phyloP scores from a whole-genome alignment of 2,113 vertebrate genomes.

The Ploceus nigricollis region DNA sequence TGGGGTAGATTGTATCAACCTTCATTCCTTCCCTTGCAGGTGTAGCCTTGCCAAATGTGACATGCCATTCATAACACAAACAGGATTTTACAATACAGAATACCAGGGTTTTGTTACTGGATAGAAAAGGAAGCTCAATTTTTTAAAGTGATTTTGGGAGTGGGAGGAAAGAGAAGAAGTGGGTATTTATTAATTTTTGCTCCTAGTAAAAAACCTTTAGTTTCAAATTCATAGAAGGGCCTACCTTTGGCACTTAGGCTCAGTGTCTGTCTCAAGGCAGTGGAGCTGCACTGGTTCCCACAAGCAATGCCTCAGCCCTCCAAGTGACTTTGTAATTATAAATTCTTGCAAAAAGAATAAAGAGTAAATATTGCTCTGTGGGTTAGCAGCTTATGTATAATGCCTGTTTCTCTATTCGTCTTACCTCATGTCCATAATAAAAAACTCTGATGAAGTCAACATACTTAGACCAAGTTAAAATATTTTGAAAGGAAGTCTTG shows the following conservation, averaged over 20 bases:
- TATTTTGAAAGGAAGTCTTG: not conserved
- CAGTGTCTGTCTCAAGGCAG: not conserved
- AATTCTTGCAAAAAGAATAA: not conserved
- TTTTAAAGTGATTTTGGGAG: slow-evolving; percentile 10
- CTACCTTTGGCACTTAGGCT: not conserved
- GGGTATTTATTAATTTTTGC: not conserved
- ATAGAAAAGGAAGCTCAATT: not conserved
- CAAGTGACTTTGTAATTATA: not conserved
- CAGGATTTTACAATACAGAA: not conserved
- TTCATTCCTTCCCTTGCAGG: slow-evolving; percentile 8
- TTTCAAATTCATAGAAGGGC: not conserved
- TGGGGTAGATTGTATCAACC: slow-evolving; percentile 33
- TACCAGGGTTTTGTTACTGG: not conserved
- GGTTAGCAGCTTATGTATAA: not conserved
- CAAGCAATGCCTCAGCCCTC: not conserved
- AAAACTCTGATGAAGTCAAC: not conserved
- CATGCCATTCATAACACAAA: slow-evolving; percentile 26
- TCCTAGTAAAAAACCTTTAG: not conserved
- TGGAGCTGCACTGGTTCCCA: not conserved
- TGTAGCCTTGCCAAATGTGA: slow-evolving; percentile 43
- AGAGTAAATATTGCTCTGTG: not conserved
- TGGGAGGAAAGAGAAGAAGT: not conserved
- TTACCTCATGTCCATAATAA: not conserved
- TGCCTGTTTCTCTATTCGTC: not conserved
- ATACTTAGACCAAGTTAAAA: not conserved